Conservation (phyloP, 2,797 vertebrate species). For the Megalops cyprinoides region DNA sequence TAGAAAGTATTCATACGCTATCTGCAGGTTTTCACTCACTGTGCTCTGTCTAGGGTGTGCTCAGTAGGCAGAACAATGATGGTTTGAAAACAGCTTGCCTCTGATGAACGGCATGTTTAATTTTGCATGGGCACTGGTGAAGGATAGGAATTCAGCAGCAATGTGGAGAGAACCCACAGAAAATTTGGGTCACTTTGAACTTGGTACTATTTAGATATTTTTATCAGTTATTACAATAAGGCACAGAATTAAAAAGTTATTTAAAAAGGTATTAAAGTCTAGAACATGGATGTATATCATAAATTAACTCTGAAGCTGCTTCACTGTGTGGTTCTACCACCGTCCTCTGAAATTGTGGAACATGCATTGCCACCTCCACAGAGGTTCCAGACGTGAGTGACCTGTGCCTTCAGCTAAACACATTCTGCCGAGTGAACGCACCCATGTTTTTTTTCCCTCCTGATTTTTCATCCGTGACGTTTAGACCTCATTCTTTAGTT, state of each 20-base stretch:
- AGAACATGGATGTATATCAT: background rate
- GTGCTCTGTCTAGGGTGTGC: background rate
- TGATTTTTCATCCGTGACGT: conserved; percentile 19
- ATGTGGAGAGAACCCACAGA: background rate
- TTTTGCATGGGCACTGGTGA: background rate
- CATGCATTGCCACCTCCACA: background rate
- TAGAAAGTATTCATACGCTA: conserved; percentile 39
- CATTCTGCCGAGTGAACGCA: background rate
- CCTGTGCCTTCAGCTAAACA: background rate
- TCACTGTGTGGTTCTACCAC: background rate
- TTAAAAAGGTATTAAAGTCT: background rate
- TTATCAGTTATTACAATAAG: background rate
- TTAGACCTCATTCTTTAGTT: conserved; percentile 47
- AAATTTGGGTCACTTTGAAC: background rate
- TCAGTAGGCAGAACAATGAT: background rate
- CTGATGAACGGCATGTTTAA: background rate
- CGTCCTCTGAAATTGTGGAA: background rate
- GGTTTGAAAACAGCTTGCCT: too few species aligned
- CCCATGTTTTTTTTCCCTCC: conserved; percentile 16
- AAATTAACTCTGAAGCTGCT: background rate
- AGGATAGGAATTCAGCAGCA: background rate
- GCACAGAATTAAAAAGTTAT: background rate
- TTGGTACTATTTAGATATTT: background rate
- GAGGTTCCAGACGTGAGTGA: background rate
- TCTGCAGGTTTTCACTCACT: conserved; percentile 22